Conservation (phyloP, 2,888 invertebrate genomes). For the Cenopis cana region DNA sequence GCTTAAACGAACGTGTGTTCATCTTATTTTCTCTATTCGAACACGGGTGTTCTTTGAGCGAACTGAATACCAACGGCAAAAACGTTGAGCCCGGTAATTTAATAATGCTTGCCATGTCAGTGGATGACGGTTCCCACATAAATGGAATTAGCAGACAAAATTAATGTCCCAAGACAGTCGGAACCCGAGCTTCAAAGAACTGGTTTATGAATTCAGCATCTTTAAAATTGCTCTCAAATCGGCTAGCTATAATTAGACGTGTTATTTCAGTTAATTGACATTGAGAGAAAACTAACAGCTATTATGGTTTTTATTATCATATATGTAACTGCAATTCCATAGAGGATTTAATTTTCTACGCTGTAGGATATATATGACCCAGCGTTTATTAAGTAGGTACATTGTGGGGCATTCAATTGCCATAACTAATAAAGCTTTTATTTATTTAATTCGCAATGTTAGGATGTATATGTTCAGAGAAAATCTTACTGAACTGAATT, state of each 20-base stretch:
- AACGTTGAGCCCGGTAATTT: constrained; percentile 45
- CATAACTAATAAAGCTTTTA: too few relatives aligned
- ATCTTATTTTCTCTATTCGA: constrained; percentile 25
- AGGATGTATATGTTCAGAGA: too few relatives aligned
- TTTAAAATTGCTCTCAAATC: constrained; percentile 17
- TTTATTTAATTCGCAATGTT: too few relatives aligned
- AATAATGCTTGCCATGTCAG: constrained; percentile 49
- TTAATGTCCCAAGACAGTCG: constrained; percentile 54
- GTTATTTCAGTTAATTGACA: not conserved
- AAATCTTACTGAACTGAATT: too few relatives aligned
- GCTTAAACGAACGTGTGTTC: constrained; percentile 24
- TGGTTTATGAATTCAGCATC: constrained; percentile 47
- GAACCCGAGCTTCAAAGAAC: constrained; percentile 51
- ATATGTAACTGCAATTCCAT: not conserved
- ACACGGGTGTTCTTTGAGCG: constrained; percentile 14
- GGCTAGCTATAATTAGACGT: constrained; percentile 22
- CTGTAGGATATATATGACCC: not conserved
- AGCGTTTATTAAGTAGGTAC: not conserved
- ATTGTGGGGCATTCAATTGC: too few relatives aligned
- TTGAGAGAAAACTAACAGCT: not conserved
- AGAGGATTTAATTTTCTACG: not conserved
- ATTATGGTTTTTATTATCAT: not conserved
- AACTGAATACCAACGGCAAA: constrained; percentile 44
- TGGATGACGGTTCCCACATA: constrained; percentile 57
- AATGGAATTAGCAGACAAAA: constrained; percentile 69